phyloP scores from a whole-genome alignment of 2,113 vertebrate genomes.

The Barbus barbus region DNA sequence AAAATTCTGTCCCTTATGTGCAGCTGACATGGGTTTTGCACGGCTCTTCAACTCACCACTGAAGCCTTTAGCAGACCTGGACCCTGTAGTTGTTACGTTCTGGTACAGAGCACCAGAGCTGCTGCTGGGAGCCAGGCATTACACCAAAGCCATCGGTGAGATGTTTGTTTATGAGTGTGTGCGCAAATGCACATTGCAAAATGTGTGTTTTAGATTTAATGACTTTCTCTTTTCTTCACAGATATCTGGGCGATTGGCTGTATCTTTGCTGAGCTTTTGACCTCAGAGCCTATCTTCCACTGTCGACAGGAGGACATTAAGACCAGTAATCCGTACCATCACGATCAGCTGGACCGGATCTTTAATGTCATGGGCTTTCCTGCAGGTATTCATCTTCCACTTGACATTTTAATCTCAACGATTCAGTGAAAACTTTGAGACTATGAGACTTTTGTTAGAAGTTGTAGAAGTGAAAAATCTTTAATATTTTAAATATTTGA shows the following conservation, averaged over 20 bases:
- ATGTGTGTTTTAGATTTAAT: neutral
- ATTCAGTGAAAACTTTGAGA: neutral
- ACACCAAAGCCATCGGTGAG: slow-evolving; percentile 99
- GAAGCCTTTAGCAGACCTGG: slow-evolving; percentile 99
- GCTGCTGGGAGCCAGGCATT: slow-evolving; percentile 97
- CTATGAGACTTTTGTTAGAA: neutral
- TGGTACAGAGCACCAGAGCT: slow-evolving; percentile 99
- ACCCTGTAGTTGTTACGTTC: slow-evolving; percentile 99
- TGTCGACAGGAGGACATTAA: slow-evolving; percentile 99
- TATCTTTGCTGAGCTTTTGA: slow-evolving; percentile 99
- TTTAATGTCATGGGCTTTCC: slow-evolving; percentile 99
- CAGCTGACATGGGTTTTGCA: slow-evolving; percentile 99
- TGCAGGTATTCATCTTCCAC: slow-evolving; percentile 78
- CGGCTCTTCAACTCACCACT: slow-evolving; percentile 99
- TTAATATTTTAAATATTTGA: neutral
- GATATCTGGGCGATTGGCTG: slow-evolving; percentile 99
- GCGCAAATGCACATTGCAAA: neutral
- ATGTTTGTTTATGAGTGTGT: neutral
- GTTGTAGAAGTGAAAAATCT: neutral
- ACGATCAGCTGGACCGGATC: slow-evolving; percentile 99
- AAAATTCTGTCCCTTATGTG: neutral
- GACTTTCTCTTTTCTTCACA: slow-evolving; percentile 54
- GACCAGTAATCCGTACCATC: slow-evolving; percentile 99
- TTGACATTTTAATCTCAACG: neutral
- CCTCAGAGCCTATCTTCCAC: slow-evolving; percentile 99